phyloP scores from a whole-genome alignment of 2,888 invertebrate species.

The Phania funesta region DNA sequence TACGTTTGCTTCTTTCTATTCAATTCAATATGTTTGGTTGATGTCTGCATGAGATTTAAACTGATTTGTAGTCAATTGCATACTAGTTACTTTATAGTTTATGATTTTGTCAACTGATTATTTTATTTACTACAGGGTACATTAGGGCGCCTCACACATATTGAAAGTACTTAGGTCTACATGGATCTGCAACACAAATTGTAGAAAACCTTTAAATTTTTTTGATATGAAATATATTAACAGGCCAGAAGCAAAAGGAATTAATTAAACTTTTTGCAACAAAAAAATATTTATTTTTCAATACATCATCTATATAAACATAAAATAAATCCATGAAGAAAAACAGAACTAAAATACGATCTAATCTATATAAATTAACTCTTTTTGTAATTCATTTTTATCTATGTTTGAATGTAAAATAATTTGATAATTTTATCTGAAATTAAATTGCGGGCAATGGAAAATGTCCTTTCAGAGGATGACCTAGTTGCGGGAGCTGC shows the following conservation, averaged over 20 bases:
- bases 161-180: too few species aligned
- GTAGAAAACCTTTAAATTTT: too few species aligned
- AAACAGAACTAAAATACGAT: conserved; percentile 13
- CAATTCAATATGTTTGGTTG: conserved; percentile 23
- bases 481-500: conserved; percentile 56
- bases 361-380: conserved; percentile 14
- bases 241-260: conserved; percentile 10
- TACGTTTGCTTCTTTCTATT: neutral
- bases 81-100: conserved; percentile 22
- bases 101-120: conserved; percentile 12
- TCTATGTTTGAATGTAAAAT: conserved; percentile 50
- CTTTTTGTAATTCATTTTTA: conserved; percentile 21
- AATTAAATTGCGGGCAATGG: conserved; percentile 51
- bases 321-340: conserved; percentile 19
- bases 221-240: conserved; percentile 1
- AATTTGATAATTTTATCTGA: conserved; percentile 57
- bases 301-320: conserved; percentile 17
- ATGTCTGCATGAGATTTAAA: conserved; percentile 32
- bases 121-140: conserved; percentile 15
- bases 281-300: conserved; percentile 20
- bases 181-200: too few species aligned
- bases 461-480: conserved; percentile 55
- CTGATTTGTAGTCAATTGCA: conserved; percentile 24
- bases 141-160: too few species aligned
- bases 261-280: conserved; percentile 14